Evolutionary conservation across 1,140 invertebrate species (phyloP), one percentile per base, ranked within the genome.

Genomic region (Idris sp.): DNA sequence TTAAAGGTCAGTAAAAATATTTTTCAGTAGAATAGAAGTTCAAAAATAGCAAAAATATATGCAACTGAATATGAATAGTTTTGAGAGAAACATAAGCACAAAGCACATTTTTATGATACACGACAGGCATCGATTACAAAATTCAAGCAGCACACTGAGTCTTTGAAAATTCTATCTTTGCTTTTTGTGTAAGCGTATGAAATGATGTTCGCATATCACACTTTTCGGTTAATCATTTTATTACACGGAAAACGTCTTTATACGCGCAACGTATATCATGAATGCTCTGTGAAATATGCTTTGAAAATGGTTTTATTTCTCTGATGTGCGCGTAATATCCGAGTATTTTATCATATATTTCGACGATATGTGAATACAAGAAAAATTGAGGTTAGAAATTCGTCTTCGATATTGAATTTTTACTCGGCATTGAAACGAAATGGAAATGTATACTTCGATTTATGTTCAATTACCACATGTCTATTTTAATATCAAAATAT

Each of bases 181-280:
- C 4, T 30, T 4, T 25, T 2, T 38, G 33, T 40, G 25, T 28
- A n/a, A 36, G 8, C 41, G 14, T n/a, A 25, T 15, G 25, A n/a
- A 22, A 30, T 49, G 25, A 67, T 56, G 41, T 44, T 16, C 43
- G 19, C 51, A 9, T 35, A 67, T 48, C 14, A 26, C 41, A 10
- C 44, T 53, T 44, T 54, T 65, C 40, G n/a, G 61, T 38, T 54
- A 65, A 65, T 65, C 61, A 65, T 65, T 54, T 46, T 38, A 54
- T 54, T 65, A 65, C 61, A 54, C 5, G 48, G 31, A 46, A 65
- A 54, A 38, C 48, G 40, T 38, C 61, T 54, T 48, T 54, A 40
- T 65, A 11, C 18, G 26, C 28, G 11, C 9, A 10, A 53, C n/a
- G 13, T 13, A 36, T 44, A 33, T 25, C 30, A 2, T 28, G 31